A percentile compares a stretch with the other conserved stretches of the same genome.
Evolutionary conservation across 2,797 vertebrate species (phyloP).

Genomic region (Smutsia temminckii): DNA sequence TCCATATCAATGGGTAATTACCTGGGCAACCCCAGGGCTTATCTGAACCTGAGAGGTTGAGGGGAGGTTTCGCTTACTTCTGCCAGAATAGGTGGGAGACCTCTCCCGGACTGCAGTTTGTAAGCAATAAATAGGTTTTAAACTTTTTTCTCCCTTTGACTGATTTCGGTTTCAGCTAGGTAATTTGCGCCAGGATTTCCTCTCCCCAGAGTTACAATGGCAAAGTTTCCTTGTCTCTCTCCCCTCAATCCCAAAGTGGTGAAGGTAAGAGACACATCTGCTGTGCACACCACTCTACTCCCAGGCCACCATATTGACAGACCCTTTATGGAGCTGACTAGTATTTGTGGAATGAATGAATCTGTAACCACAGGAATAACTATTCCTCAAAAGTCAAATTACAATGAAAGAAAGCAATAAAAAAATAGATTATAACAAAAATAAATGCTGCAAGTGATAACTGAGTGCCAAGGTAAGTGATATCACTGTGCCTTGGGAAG

Average conservation of each 20-base stretch:
- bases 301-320: not conserved
- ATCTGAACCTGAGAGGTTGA: no score
- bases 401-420: constrained; percentile 14
- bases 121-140: no score
- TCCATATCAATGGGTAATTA: no score
- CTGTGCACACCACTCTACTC: not conserved
- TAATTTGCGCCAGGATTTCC: no score
- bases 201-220: no score
- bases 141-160: no score
- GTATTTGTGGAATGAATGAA: not conserved
- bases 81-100: no score
- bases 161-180: no score
- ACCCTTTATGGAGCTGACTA: not conserved
- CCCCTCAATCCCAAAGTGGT: not conserved
- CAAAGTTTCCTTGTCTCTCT: not conserved
- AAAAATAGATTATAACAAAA: not conserved
- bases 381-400: not conserved
- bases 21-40: no score
- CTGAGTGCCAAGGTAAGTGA: not conserved
- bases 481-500: not conserved
- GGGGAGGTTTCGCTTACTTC: no score
- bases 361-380: not conserved
- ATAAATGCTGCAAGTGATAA: not conserved
- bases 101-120: no score
- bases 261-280: not conserved